Evolutionary conservation across 1,140 invertebrate genomes (phyloP).

Genomic region (Bacillus rossius): DNA sequence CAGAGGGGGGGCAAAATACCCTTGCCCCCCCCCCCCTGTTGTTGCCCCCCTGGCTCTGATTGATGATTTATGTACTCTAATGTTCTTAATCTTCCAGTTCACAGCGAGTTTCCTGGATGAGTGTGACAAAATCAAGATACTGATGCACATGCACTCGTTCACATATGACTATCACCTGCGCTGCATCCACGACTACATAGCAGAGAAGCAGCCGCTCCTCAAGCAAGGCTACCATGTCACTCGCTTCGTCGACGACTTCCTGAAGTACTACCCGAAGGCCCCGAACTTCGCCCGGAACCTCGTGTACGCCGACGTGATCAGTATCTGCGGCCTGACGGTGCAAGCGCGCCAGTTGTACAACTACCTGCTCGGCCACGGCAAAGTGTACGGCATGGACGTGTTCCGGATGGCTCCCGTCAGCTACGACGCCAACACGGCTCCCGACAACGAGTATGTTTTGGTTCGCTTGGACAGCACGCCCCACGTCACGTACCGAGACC

Average conservation of each 20-base stretch:
- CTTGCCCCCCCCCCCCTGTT: no score
- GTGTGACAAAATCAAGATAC: conserved; percentile 66
- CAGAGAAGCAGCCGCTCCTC: conserved; percentile 53
- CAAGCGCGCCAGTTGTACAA: conserved; percentile 63
- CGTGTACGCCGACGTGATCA: conserved; percentile 58
- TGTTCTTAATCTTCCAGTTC: conserved; percentile 47
- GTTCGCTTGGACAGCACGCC: conserved; percentile 54
- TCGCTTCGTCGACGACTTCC: conserved; percentile 75
- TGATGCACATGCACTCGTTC: conserved; percentile 81
- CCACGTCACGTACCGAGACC: conserved; percentile 54
- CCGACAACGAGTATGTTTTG: conserved; percentile 49
- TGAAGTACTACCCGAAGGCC: conserved; percentile 77
- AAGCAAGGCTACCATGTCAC: conserved; percentile 67
- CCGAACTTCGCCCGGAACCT: conserved; percentile 79
- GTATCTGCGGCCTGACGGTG: conserved; percentile 53
- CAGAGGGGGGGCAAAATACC: no score
- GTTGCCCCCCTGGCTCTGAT: not conserved
- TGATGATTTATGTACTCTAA: conserved; percentile 1
- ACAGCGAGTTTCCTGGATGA: conserved; percentile 67
- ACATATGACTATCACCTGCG: conserved; percentile 84
- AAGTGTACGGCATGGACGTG: conserved; percentile 62
- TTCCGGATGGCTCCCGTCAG: conserved; percentile 55
- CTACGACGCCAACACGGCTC: conserved; percentile 23
- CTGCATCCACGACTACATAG: conserved; percentile 64
- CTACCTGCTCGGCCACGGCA: conserved; percentile 65